phyloP scores from a whole-genome alignment of 2,888 invertebrate species.

The Sarcophaga variegata region DNA sequence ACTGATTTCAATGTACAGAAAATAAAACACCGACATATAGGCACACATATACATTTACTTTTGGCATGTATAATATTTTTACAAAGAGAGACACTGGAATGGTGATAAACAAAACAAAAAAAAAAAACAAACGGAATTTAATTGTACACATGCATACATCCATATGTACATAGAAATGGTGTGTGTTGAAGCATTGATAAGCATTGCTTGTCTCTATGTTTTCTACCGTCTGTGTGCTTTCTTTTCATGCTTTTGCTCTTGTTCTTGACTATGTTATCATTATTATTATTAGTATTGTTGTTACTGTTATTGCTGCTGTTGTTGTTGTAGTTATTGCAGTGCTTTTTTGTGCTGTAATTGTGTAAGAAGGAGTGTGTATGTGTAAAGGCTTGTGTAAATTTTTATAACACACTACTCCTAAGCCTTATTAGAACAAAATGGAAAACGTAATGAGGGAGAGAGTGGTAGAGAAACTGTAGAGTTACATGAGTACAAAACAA shows the following conservation, averaged over 20 bases:
- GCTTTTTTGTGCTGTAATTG: too few species aligned
- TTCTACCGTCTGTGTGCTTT: not conserved
- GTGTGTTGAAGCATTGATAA: constrained; percentile 39
- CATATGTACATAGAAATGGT: not conserved
- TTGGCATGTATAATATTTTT: too few species aligned
- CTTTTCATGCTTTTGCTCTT: not conserved
- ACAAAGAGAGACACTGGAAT: too few species aligned
- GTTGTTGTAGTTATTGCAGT: too few species aligned
- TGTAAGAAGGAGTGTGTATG: too few species aligned
- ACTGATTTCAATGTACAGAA: constrained; percentile 3
- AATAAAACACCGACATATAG: not conserved
- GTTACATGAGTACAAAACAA: too few species aligned
- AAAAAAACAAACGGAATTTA: constrained; percentile 5
- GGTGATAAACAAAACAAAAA: not conserved
- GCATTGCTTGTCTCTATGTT: not conserved
- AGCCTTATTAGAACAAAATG: too few species aligned
- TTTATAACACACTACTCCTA: too few species aligned
- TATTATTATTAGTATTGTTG: not conserved
- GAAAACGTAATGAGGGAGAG: too few species aligned
- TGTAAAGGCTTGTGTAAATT: too few species aligned
- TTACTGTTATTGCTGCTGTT: too few species aligned
- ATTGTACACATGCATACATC: not conserved
- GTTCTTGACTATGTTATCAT: not conserved
- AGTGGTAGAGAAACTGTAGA: too few species aligned
- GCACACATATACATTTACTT: not conserved